These are phyloP conservation scores for Tokudaia muenninki DNA, from an alignment of 2,797 vertebrate species.

Conservation along the genomic window DNA sequence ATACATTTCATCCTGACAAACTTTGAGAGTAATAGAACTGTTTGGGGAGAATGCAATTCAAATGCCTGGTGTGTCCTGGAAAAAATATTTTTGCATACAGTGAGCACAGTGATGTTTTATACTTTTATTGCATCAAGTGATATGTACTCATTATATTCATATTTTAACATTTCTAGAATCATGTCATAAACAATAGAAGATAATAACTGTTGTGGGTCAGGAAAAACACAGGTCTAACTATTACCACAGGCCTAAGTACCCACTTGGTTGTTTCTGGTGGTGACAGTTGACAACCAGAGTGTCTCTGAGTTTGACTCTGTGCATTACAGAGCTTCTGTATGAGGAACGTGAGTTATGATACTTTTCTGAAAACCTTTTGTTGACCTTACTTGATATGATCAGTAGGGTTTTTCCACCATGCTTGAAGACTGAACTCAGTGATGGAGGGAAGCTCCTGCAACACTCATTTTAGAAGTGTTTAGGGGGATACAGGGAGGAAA, in stretches of 20 bases:
- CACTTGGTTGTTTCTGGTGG: neutral
- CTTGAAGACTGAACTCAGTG: neutral
- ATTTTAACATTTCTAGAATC: slow-evolving; percentile 22
- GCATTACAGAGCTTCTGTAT: neutral
- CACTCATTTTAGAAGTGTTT: neutral
- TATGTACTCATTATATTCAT: neutral
- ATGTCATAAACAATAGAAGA: neutral
- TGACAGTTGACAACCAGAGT: neutral
- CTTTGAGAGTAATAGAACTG: neutral
- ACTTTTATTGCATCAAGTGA: neutral
- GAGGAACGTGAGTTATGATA: neutral
- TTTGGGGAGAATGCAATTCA: neutral
- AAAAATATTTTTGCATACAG: slow-evolving; percentile 53
- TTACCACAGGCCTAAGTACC: neutral
- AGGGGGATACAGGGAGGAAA: neutral
- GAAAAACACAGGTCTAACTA: neutral
- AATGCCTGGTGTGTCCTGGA: neutral
- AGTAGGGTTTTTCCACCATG: neutral
- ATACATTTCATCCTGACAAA: slow-evolving; percentile 46
- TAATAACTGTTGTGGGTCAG: neutral
- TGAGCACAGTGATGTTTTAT: neutral
- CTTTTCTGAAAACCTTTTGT: neutral
- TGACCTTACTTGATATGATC: neutral
- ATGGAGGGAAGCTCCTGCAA: neutral
- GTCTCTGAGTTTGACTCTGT: neutral